Evolutionary conservation across 2,888 invertebrate genomes (phyloP).

Genomic region (Melanostoma mellinum): DNA sequence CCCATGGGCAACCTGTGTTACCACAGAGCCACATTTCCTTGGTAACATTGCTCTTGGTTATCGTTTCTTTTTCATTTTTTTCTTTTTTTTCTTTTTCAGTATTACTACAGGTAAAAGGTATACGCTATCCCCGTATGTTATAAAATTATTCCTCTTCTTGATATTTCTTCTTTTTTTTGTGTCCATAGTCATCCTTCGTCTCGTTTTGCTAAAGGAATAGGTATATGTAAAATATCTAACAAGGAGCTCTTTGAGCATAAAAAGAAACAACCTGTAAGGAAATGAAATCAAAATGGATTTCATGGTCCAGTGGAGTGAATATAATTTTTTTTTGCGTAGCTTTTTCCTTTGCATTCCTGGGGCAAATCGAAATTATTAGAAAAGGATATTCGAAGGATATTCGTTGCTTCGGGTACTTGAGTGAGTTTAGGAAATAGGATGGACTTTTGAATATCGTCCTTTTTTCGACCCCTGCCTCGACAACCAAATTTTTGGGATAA

Average conservation of each 20-base stretch:
- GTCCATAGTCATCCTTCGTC: conserved; percentile 54
- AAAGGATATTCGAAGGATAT: conserved; percentile 73
- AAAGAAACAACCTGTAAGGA: conserved; percentile 74
- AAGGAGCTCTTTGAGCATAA: conserved; percentile 68
- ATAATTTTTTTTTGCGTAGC: conserved; percentile 70
- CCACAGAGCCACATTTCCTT: conserved; percentile 67
- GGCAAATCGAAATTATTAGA: conserved; percentile 74
- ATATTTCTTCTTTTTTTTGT: conserved; percentile 19
- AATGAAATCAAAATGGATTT: conserved; percentile 78
- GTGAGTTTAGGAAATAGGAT: conserved; percentile 65
- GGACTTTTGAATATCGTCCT: conserved; percentile 54
- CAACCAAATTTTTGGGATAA: conserved; percentile 7
- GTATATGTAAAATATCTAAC: conserved; percentile 70
- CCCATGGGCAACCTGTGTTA: conserved; percentile 72
- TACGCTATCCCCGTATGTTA: conserved; percentile 58
- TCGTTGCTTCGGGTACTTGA: conserved; percentile 67
- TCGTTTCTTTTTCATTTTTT: conserved; percentile 45
- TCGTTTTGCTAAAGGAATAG: conserved; percentile 2
- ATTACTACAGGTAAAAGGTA: conserved; percentile 57
- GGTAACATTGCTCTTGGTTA: conserved; percentile 70
- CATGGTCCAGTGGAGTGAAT: conserved; percentile 77
- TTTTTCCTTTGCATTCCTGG: conserved; percentile 59
- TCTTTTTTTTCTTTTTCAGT: conserved; percentile 1
- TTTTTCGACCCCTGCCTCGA: conserved; percentile 32
- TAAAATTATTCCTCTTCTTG: conserved; percentile 60